Evolutionary conservation across 1,140 invertebrate species (phyloP).

Genomic region (Plectrocnemia conspersa): DNA sequence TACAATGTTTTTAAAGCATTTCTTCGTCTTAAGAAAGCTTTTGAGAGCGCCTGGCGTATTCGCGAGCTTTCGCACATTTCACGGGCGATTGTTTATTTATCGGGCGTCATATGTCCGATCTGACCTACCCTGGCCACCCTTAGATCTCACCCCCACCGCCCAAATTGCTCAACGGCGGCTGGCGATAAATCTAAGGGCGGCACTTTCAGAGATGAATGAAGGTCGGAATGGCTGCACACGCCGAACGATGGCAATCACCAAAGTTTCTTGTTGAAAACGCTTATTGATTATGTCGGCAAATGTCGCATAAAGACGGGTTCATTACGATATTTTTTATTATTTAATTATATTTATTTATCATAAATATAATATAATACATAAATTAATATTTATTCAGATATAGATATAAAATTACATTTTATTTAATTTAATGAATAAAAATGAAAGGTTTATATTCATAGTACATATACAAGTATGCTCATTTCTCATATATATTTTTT

Average conservation of each 20-base stretch:
- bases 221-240: conserved; percentile 21
- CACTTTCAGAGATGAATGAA: conserved; percentile 34
- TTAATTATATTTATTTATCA: too few species aligned
- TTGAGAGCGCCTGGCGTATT: conserved; percentile 16
- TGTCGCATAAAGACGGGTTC: too few species aligned
- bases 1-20: background rate
- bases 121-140: conserved; percentile 2
- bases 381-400: too few species aligned
- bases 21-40: conserved; percentile 2
- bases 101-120: conserved; percentile 27
- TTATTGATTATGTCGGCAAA: conserved; percentile 22
- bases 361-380: too few species aligned
- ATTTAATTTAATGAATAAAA: too few species aligned
- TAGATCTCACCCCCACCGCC: background rate
- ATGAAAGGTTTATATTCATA: too few species aligned
- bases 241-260: conserved; percentile 32
- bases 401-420: too few species aligned
- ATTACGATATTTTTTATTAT: too few species aligned
- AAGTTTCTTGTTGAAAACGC: conserved; percentile 24
- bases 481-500: too few species aligned
- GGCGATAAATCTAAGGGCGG: conserved; percentile 33
- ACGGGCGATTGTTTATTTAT: conserved; percentile 30
- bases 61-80: conserved; percentile 17
- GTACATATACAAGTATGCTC: too few species aligned
- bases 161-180: conserved; percentile 26